Percentiles rank a stretch among this genome's conserved stretches.
These are phyloP conservation scores for Empis stercorea DNA, from an alignment of 2,888 invertebrate genomes.

Conservation along the genomic window DNA sequence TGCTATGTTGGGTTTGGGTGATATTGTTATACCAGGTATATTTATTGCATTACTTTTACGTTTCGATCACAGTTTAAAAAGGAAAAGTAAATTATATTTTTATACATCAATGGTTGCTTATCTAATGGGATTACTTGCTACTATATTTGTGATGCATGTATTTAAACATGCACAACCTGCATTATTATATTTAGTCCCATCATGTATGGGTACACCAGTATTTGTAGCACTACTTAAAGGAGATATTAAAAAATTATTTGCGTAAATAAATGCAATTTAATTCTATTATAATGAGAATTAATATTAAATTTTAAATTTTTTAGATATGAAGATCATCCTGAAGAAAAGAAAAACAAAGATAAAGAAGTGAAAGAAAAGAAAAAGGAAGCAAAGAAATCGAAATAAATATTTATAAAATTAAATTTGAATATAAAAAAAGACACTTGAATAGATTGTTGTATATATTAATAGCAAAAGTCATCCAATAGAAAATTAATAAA, in stretches of 20 bases:
- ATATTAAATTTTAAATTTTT: slow-evolving; percentile 10
- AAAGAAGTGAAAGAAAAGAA: slow-evolving; percentile 32
- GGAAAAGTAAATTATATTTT: slow-evolving; percentile 77
- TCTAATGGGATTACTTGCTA: slow-evolving; percentile 80
- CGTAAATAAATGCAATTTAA: slow-evolving; percentile 57
- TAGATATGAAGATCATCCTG: slow-evolving; percentile 60
- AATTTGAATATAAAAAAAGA: too few species aligned
- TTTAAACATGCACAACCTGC: slow-evolving; percentile 99
- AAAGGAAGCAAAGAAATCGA: slow-evolving; percentile 33
- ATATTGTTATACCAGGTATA: slow-evolving; percentile 98
- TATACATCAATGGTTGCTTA: slow-evolving; percentile 86
- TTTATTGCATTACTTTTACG: slow-evolving; percentile 93
- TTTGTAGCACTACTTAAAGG: slow-evolving; percentile 79
- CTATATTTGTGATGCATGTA: slow-evolving; percentile 95
- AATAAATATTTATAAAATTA: slow-evolving; percentile 19
- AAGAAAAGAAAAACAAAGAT: slow-evolving; percentile 36
- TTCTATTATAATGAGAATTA: neutral
- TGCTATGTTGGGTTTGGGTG: slow-evolving; percentile 97
- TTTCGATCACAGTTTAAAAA: slow-evolving; percentile 81
- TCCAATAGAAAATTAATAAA: too few species aligned
- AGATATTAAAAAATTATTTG: slow-evolving; percentile 78
- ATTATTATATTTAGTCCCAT: slow-evolving; percentile 90
- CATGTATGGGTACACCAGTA: slow-evolving; percentile 84
- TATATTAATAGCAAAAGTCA: too few species aligned
- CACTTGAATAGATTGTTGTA: too few species aligned